Base-by-base conservation (phyloP, 92 coral and sea anemone species). In the Micromussa lordhowensis region DNA sequence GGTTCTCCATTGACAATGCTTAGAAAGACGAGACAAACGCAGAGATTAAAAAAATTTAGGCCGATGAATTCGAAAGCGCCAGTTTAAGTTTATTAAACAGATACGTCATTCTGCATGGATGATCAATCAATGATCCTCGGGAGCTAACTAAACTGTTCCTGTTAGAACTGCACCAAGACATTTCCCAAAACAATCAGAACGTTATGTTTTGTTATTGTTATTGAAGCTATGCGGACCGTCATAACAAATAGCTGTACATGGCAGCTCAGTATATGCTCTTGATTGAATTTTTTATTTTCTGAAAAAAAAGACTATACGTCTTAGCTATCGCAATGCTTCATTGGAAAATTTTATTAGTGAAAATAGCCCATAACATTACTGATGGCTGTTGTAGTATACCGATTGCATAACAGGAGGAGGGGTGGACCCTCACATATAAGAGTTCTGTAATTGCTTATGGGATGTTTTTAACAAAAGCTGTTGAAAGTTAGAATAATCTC, bases 201-300 rank as follows among this genome's bases (percentile, higher is more conserved):
- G 83, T 80, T 80, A 55, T 54, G 53, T 80, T 80, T 79, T 79
- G 28, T 78, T 79, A 58, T 58, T 79, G 83, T 79, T 79, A 61
- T 79, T 79, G 83, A 79, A 79, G 83, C 83, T 34, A 79, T 79
- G 61, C 57, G 70, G 51, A 79, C 83, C 83, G 63, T 58, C 83
- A 79, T 31, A 79, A 79, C 35, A 79, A 71, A 31, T 31, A 79
- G n/a, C n/a, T n/a, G n/a, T n/a, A n/a, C n/a, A n/a, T n/a, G 70
- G 83, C 83, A 79, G 34, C 83, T 79, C 83, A 59, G 83, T 79
- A 31, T 79, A 24, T 79, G 83, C 71, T 79, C 32, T 31, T 79
- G 83, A 40, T 40, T 54, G 35, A 28, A 18, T 51, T 77, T 53
- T 77, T 77, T n/a, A n/a, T n/a, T n/a, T 77, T 49, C 26, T 21